Evolutionary conservation across 2,113 vertebrate species (phyloP).

Genomic region (Syrrhaptes paradoxus): DNA sequence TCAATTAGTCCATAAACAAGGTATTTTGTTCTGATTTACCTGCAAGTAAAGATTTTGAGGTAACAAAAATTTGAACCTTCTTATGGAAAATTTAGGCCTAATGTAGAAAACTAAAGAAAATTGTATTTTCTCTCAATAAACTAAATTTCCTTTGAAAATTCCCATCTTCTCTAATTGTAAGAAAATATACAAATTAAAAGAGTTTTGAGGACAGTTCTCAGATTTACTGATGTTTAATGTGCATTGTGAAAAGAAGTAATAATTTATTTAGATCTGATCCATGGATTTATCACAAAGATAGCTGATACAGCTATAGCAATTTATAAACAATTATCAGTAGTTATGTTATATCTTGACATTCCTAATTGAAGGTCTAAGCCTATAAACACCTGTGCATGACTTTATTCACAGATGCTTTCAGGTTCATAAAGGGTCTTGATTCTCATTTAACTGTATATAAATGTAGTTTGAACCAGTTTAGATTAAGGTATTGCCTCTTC

Average conservation of each 20-base stretch:
- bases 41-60: background rate
- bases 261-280: background rate
- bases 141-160: background rate
- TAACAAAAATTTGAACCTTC: background rate
- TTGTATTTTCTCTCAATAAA: background rate
- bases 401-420: slow-evolving; percentile 2
- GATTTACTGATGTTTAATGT: background rate
- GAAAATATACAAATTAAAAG: background rate
- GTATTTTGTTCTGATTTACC: background rate
- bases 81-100: background rate
- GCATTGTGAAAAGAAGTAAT: background rate
- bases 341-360: background rate
- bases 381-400: background rate
- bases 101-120: background rate
- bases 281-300: background rate
- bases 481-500: background rate
- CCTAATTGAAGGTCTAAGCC: background rate
- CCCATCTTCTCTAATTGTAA: background rate
- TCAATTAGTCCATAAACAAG: background rate
- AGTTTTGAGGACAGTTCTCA: background rate
- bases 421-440: background rate
- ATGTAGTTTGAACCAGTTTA: background rate
- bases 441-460: background rate
- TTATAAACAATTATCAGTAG: background rate
- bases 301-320: background rate